phyloP scores from a whole-genome alignment of 2,113 vertebrate species.

The Eurystomus gularis region DNA sequence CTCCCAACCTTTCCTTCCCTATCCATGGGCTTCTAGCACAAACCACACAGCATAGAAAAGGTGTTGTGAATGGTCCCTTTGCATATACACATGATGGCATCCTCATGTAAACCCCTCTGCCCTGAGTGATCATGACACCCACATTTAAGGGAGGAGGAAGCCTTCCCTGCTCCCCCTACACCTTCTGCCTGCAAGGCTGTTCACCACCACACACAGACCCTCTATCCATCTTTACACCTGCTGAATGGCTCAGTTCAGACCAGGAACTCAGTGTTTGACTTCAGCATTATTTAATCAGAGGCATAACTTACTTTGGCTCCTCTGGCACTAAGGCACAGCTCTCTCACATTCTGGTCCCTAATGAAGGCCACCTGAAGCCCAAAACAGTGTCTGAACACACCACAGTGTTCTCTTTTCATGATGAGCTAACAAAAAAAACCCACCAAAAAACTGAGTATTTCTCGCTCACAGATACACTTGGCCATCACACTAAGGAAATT shows the following conservation, averaged over 20 bases:
- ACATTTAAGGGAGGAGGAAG: neutral
- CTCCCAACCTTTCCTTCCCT: neutral
- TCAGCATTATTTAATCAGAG: neutral
- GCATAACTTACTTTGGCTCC: constrained; percentile 1
- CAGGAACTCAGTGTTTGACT: neutral
- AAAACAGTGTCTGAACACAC: neutral
- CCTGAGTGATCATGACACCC: neutral
- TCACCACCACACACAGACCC: constrained; percentile 3
- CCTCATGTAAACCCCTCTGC: neutral
- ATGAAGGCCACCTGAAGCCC: constrained; percentile 35
- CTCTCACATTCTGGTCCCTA: constrained; percentile 1
- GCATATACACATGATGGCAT: accelerated
- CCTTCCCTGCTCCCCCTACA: neutral
- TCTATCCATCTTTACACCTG: neutral
- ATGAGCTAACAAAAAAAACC: neutral
- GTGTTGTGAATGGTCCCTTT: neutral
- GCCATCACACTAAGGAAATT: constrained; percentile 1
- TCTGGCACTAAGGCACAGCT: accelerated
- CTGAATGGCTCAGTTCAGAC: neutral
- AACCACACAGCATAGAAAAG: neutral
- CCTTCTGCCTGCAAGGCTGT: neutral
- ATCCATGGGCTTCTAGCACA: neutral
- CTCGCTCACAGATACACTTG: constrained; percentile 40
- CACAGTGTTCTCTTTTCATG: constrained; percentile 29
- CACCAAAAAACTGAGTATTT: neutral